These are phyloP conservation scores for Neopelma chrysocephalum DNA, from an alignment of 2,797 vertebrate species.

Conservation along the genomic window DNA sequence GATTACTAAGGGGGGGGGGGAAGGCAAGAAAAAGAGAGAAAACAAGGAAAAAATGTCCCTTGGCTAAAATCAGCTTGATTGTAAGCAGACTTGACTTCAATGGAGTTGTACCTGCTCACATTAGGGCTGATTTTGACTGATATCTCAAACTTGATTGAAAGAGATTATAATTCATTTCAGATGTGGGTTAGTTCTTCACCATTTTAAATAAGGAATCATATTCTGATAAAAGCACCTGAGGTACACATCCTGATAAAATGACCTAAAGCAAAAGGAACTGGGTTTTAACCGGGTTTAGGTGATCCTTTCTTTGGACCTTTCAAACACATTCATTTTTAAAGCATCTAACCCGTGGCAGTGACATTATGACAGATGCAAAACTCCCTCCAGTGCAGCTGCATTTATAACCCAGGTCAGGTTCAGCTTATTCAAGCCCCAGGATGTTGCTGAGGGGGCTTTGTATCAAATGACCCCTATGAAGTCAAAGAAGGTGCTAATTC, in stretches of 20 bases:
- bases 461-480: background rate
- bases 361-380: background rate
- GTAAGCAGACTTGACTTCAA: conserved; percentile 44
- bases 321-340: background rate
- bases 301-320: background rate
- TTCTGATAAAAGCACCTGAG: background rate
- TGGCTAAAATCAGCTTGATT: conserved; percentile 46
- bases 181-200: background rate
- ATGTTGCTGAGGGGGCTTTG: background rate
- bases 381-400: background rate
- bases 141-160: conserved; percentile 15
- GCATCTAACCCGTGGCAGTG: background rate
- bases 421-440: background rate
- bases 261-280: background rate
- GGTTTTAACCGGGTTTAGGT: background rate
- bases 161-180: conserved; percentile 14
- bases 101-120: conserved; percentile 32
- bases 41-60: background rate
- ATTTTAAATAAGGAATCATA: background rate
- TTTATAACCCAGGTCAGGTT: background rate
- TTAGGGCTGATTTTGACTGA: background rate
- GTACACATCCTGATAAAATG: background rate
- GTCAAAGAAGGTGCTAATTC: background rate
- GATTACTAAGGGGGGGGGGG: background rate
- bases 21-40: background rate